Base-by-base conservation (phyloP, 2,888 invertebrate genomes). In the Poecilobothrus nobilitatus region DNA sequence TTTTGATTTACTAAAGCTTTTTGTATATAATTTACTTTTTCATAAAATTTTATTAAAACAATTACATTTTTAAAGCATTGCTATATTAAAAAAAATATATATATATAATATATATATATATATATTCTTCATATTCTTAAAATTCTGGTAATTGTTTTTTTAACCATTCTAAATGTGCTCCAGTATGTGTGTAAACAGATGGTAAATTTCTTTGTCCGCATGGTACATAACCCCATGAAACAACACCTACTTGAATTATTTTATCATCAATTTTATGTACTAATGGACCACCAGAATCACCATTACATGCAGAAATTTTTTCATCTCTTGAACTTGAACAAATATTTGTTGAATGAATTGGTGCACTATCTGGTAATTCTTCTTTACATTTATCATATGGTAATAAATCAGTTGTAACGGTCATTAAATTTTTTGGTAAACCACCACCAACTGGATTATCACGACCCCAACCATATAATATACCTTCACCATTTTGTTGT, bases 201-300 rank as follows among this genome's bases (percentile, higher is more conserved):
- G 84, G 84, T n/a, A 71, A 20, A 37, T 79, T 77, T 18, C 68
- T 71, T 5, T 69, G 1, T 7, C 83, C 84, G 68, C 85, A 85
- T 61, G 84, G 84, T 68, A 81, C 78, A 44, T 75, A 75, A n/a
- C 83, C 84, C 84, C 84, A 85, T 44, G 84, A 84, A 18, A 84
- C 83, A 63, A 85, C 71, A 69, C 85, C 85, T 68, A 84, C 76
- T 63, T 83, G 75, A 66, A 79, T 75, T 63, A 74, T 65, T 44
- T 74, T 18, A 7, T 73, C 71, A 7, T 27, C 10, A 44, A 41
- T 66, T 70, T 77, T 76, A 21, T 77, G 73, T 1, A 80, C 78
- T 67, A 81, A 66, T 20, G 81, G 81, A 18, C 81, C 79, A 65
- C 81, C 80, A 37, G 79, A 80, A 72, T 81, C 82, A 15, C 81